Base-by-base conservation (phyloP, 2,113 vertebrate genomes). In the Neolamprologus tretocephalus region DNA sequence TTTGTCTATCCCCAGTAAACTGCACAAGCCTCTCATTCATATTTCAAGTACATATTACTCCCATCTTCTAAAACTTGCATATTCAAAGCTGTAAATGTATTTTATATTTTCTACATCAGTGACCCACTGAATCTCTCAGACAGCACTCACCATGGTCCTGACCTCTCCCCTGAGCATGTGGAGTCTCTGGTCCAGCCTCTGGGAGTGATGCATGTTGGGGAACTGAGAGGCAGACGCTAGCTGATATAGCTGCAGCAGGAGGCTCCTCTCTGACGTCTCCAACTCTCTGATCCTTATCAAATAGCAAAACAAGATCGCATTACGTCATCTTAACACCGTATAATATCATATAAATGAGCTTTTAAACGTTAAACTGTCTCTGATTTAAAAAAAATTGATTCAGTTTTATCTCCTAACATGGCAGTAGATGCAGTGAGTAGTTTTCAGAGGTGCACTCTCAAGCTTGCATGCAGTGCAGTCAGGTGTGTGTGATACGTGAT, bases 111-210 rank as follows among this genome's bases (percentile, higher is more conserved):
- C 11, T 37, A 42, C 11, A 31, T 58, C 45, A 78, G 17, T 78
- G 45, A 45, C 6, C 21, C 53, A 7, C n/a, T 23, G 19, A 82
- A 28, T 26, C 7, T 55, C 31, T 53, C 5, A 84, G 6, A 82
- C 17, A 53, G 14, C 55, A 7, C 90, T 94, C 87, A 96, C 91
- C 96, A 95, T 93, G 57, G 68, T 89, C 75, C 92, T 91, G 83
- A 98, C 92, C 84, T 97, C 96, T 10, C 86, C 90, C 83, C 35
- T 95, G 93, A 98, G 82, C 21, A 35, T 66, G 53, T 47, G 87
- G 66, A 97, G 96, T 87, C 94, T 96, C 90, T 96, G 94, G 94
- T 96, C 97, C 88, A 95, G 93, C 89, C 95, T 93, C 89, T 94
- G 94, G 45, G 92, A 89, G 90, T 91, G 90, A n/a, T 93, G 94